Evolutionary conservation across 2,797 vertebrate genomes (phyloP), one percentile per base, ranked within the genome.

Genomic region (Enteromius mattozi): DNA sequence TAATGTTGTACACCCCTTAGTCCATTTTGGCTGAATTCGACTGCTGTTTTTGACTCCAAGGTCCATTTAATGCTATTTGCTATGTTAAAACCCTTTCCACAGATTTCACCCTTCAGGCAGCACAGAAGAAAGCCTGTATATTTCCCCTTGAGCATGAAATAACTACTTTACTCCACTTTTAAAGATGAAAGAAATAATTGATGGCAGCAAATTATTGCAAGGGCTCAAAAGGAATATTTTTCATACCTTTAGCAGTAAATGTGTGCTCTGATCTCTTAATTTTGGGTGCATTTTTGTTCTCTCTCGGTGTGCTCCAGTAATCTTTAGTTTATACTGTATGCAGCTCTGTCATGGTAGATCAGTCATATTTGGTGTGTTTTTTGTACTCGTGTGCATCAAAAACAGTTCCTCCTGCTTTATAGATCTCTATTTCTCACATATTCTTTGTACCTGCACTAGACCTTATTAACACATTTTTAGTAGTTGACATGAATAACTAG

Each of bases 331-430:
- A 24, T n/a, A n/a, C n/a, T n/a, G n/a, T 61, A 72, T 40, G 37
- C 82, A 87, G 24, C 51, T 81, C 84, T 84, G 84, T 86, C 51
- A 82, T 47, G 70, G 59, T 66, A 78, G 49, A 86, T 87, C 69
- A 81, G 49, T 86, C 72, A 83, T 75, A 37, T 66, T 72, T 27
- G 37, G 21, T 88, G 10, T 83, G 83, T 61, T 76, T 80, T 56
- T 74, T 69, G 81, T 78, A 63, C 61, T 76, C 49, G 68, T 42
- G 80, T 37, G 51, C 65, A 10, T 79, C 69, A 75, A 72, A 71
- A 75, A 65, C n/a, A 65, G 65, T 85, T 66, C 78, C 66, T 81
- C 21, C 40, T 19, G 63, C 37, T 51, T 61, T 17, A 49, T 24
- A 65, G 56, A 27, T 76, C 37, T 68, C 21, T 78, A 19, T 82